Base-by-base conservation (phyloP, 2,113 vertebrate species). In the Limanda limanda region DNA sequence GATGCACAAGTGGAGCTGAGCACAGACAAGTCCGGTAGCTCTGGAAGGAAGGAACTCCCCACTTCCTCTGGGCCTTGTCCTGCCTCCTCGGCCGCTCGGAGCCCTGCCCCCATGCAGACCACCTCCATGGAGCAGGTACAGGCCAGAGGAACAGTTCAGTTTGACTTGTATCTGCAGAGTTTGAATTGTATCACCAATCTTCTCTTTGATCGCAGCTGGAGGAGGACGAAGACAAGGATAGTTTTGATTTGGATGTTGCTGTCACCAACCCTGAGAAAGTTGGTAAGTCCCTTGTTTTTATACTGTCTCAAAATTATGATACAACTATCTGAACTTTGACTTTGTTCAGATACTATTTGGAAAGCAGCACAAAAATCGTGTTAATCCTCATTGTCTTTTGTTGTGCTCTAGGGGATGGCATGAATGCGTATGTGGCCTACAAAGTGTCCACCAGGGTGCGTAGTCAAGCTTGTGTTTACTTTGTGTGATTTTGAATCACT, bases 201-300 rank as follows among this genome's bases (percentile, higher is more conserved):
- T 64, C 11, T 74, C 37, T n/a, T 60, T 61, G 3, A 20, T 56
- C 74, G 7, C 86, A 95, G 94, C 18, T 94, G 75, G 93, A 95
- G 82, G 97, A 97, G 69, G 96, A 98, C 24, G 97, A 98, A 59
- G 94, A 93, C n/a, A 94, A 94, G 69, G 97, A 98, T 82, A 94
- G 91, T n/a, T 98, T 97, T 92, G 97, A 98, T 27, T 85, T 99
- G 84, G 97, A 95, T 21, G 93, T 99, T 24, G 94, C 95, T 21
- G 96, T 99, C 82, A 98, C 96, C 1, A 97, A 98, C 73, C 98
- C 98, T 0, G 97, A 99, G 89, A 99, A 99, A 95, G 93, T 98
- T 47, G 98, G 98, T 99, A 84, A 95, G 97, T 93, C 2, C 54
- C 6, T 59, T 0, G 47, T 47, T 72, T 48, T 60, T 0, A 4